A percentile compares a stretch with the other conserved stretches of the same genome.
phyloP scores from a whole-genome alignment of 1,140 invertebrate genomes.

The Drosophila truncata region DNA sequence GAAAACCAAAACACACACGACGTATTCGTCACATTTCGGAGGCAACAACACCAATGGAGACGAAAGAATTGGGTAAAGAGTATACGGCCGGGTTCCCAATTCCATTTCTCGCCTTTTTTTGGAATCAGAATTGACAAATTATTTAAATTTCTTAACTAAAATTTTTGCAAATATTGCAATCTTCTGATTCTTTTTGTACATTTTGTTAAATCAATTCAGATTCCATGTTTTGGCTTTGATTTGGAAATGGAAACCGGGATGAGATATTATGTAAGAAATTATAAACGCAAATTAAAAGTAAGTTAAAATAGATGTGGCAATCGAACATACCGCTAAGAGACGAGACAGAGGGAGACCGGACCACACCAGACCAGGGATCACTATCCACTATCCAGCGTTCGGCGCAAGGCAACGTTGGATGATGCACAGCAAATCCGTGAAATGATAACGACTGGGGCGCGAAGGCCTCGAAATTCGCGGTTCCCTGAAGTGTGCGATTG shows the following conservation, averaged over 20 bases:
- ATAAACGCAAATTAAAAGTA: conserved; percentile 54
- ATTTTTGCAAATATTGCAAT: neutral
- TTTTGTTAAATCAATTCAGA: neutral
- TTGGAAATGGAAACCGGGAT: neutral
- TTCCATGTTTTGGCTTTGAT: neutral
- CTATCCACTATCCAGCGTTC: conserved; percentile 72
- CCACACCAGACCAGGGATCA: conserved; percentile 48
- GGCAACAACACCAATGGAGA: conserved; percentile 48
- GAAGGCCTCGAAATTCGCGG: conserved; percentile 65
- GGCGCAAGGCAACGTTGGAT: conserved; percentile 69
- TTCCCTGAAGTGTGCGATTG: conserved; percentile 37
- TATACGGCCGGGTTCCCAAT: conserved; percentile 12
- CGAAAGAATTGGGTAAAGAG: conserved; percentile 41
- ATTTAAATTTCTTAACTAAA: neutral
- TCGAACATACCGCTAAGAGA: conserved; percentile 68
- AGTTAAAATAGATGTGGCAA: conserved; percentile 40
- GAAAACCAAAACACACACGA: conserved; percentile 41
- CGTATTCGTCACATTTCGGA: conserved; percentile 28
- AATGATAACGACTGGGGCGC: conserved; percentile 61
- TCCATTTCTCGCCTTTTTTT: neutral
- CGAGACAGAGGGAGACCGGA: conserved; percentile 63
- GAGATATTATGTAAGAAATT: conserved; percentile 39
- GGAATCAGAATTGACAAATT: neutral
- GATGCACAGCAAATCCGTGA: conserved; percentile 56
- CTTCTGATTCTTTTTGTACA: neutral